Conservation (phyloP, 1,140 invertebrate genomes). For the Scylla paramamosain region DNA sequence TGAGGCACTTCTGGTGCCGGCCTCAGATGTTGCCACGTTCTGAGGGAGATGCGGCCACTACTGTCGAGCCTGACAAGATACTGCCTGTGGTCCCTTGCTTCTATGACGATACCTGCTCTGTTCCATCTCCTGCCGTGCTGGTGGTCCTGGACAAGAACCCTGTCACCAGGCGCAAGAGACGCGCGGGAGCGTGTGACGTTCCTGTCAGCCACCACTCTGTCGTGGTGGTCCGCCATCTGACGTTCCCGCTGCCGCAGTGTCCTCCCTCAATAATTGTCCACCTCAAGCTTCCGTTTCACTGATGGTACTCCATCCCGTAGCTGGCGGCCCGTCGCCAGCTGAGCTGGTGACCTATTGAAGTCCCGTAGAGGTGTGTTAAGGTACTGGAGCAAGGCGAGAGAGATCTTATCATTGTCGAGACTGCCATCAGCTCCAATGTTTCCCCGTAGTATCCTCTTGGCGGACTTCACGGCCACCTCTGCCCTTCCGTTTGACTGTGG, state of each 20-base stretch:
- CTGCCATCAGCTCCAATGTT: not conserved
- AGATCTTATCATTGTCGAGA: not conserved
- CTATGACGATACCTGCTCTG: too few relatives aligned
- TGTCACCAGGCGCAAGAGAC: too few relatives aligned
- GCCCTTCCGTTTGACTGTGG: not conserved
- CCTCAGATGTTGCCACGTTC: too few relatives aligned
- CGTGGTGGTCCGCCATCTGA: not conserved
- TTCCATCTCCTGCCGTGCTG: too few relatives aligned
- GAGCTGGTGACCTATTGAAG: too few relatives aligned
- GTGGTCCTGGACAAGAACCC: too few relatives aligned
- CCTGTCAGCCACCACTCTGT: too few relatives aligned
- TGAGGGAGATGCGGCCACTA: too few relatives aligned
- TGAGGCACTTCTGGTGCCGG: too few relatives aligned
- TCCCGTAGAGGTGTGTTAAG: not conserved
- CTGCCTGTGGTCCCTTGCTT: too few relatives aligned
- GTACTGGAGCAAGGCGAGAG: not conserved
- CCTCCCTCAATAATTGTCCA: not conserved
- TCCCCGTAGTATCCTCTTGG: not conserved
- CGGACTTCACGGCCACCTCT: not conserved
- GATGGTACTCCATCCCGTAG: not conserved
- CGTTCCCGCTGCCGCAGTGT: not conserved
- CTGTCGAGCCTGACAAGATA: too few relatives aligned
- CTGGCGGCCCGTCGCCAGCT: not conserved
- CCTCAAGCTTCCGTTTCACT: not conserved
- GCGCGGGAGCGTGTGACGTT: too few relatives aligned